Base-by-base conservation (phyloP, 2,797 vertebrate species). In the Gallirallus australis region DNA sequence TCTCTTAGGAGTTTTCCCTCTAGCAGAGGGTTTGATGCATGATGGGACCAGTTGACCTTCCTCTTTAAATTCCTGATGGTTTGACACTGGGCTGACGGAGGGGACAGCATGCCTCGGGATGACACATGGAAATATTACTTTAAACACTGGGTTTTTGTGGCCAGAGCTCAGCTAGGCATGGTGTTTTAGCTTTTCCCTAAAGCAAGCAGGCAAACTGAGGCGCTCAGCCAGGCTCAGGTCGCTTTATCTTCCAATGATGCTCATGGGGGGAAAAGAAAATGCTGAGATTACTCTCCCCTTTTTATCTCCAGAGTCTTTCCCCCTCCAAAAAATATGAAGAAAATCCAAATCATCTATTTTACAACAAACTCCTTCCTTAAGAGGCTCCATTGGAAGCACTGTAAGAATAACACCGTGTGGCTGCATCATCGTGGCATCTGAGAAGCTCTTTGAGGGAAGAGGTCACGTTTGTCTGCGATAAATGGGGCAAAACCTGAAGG, bases 361-460 rank as follows among this genome's bases (percentile, higher is more conserved):
- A 25, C 10, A 39, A 54, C 45, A 45, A 57, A 11, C 7, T 7
- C 52, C 20, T 11, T 53, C 28, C 33, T 19, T 12, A 9, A 48
- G 42, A 59, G 57, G 19, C 71, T 21, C 47, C 2, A 1, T 15
- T 35, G 79, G 30, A 54, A 89, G n/a, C 14, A 1, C 25, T 3
- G 0, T 6, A 30, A 39, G 86, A 61, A 57, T 17, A 54, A 5
- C 2, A 12, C 21, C 0, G 0, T 5, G n/a, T 31, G 11, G 53
- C 40, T 68, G 65, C 57, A 5, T n/a, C 16, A 11, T 18, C 2
- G 7, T 8, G 23, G 61, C 33, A 54, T 30, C 77, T 33, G 15
- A 15, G 84, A 76, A 30, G 59, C 37, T 33, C 45, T 17, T 50
- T 1, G 15, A 75, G 76, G 69, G 79, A 80, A 3, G 1, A 24